Percentiles rank a stretch among this genome's conserved stretches.
Evolutionary conservation across 1,140 invertebrate genomes (phyloP).

Genomic region (Panulirus ornatus): DNA sequence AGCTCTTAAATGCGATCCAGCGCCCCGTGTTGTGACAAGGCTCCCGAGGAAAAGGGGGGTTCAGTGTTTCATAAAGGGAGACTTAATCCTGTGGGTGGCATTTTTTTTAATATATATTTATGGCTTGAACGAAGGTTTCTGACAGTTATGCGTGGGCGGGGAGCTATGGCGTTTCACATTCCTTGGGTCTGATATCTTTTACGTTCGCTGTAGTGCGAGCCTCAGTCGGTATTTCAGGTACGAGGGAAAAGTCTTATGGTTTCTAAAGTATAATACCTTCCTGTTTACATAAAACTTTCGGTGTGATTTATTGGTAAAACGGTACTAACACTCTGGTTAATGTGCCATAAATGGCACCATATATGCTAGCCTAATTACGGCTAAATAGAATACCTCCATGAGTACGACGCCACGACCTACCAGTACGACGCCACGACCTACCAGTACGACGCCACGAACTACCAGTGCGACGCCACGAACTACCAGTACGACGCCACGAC

Average conservation of each 20-base stretch:
- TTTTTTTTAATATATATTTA: constrained; percentile 21
- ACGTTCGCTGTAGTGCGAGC: not conserved
- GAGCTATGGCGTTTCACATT: not conserved
- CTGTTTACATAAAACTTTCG: not conserved
- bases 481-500: too few relatives aligned
- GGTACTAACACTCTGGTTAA: not conserved
- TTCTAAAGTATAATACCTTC: not conserved
- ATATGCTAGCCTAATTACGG: too few relatives aligned
- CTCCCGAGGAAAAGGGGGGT: not conserved
- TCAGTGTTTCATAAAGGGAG: not conserved
- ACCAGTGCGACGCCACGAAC: too few relatives aligned
- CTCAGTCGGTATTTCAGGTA: not conserved
- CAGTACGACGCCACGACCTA: too few relatives aligned
- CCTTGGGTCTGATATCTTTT: not conserved
- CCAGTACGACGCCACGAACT: too few relatives aligned
- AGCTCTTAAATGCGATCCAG: not conserved
- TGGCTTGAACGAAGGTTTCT: constrained; percentile 2
- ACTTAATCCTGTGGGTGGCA: constrained; percentile 10
- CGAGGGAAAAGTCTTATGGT: not conserved
- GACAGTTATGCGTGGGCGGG: constrained; percentile 34
- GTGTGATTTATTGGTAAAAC: not conserved
- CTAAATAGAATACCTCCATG: too few relatives aligned
- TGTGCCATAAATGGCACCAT: too few relatives aligned
- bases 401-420: too few relatives aligned
- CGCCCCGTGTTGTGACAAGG: not conserved